A percentile compares a stretch with the other conserved stretches of the same genome.
Evolutionary conservation across 2,113 vertebrate species (phyloP).

Genomic region (Eptesicus fuscus): DNA sequence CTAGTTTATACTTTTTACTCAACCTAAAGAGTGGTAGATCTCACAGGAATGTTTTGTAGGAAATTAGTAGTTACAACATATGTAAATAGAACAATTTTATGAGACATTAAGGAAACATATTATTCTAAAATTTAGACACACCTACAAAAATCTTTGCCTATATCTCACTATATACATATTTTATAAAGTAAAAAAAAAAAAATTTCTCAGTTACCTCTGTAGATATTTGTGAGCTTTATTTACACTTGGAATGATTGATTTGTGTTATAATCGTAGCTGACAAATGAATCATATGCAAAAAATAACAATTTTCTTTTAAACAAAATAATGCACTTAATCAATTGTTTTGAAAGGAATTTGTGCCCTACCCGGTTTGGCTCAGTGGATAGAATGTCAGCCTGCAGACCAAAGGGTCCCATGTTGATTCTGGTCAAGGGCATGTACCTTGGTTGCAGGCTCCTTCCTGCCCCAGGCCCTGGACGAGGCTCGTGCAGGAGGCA

Average conservation of each 20-base stretch:
- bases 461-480: too few species aligned
- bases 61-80: neutral
- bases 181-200: neutral
- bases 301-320: neutral
- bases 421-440: too few species aligned
- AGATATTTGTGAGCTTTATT: neutral
- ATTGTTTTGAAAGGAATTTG: neutral
- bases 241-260: neutral
- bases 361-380: too few species aligned
- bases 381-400: too few species aligned
- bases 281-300: neutral
- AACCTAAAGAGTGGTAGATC: neutral
- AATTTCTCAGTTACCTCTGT: neutral
- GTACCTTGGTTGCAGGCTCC: too few species aligned
- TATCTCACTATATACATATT: neutral
- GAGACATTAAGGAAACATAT: neutral
- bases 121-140: slow-evolving; percentile 7
- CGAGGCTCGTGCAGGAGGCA: too few species aligned
- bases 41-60: neutral
- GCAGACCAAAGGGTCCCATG: too few species aligned
- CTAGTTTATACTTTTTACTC: neutral
- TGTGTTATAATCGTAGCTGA: neutral
- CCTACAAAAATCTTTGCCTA: neutral
- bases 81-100: neutral
- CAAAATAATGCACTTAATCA: neutral